Conservation (phyloP, 53 echinoderm and acorn worm species). For the Paracentrotus lividus region DNA sequence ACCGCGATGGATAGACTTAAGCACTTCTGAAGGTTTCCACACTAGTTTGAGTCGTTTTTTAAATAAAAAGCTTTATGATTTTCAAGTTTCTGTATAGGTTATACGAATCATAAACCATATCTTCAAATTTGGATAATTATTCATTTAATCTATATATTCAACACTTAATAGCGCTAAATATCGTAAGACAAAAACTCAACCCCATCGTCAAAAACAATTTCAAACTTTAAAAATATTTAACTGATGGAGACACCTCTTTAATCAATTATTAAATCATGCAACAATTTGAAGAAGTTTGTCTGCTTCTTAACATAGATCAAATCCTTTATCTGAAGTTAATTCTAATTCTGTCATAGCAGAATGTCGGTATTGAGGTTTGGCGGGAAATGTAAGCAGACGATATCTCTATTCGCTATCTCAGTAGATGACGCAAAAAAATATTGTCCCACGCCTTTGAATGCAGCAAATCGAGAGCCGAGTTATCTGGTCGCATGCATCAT, state of each 20-base stretch:
- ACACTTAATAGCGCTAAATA: no score
- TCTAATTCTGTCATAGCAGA: neutral
- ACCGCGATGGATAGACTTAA: no score
- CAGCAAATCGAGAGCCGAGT: neutral
- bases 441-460: constrained; percentile 27
- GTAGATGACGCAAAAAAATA: constrained; percentile 26
- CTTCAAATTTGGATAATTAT: no score
- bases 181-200: no score
- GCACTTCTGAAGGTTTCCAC: no score
- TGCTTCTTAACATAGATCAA: neutral
- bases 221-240: neutral
- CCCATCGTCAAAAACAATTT: no score
- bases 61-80: no score
- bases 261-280: neutral
- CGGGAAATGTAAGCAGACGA: constrained; percentile 8
- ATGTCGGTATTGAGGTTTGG: constrained; percentile 25
- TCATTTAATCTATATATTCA: no score
- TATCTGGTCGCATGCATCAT: neutral
- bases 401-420: neutral
- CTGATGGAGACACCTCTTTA: neutral
- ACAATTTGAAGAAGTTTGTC: neutral
- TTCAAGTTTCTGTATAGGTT: no score
- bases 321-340: neutral
- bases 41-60: no score
- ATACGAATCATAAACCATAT: no score